A percentile compares a stretch with the other conserved stretches of the same genome.
These are phyloP conservation scores for Dyspetes luteomarginatus DNA, from an alignment of 2,888 invertebrate species.

Conservation along the genomic window DNA sequence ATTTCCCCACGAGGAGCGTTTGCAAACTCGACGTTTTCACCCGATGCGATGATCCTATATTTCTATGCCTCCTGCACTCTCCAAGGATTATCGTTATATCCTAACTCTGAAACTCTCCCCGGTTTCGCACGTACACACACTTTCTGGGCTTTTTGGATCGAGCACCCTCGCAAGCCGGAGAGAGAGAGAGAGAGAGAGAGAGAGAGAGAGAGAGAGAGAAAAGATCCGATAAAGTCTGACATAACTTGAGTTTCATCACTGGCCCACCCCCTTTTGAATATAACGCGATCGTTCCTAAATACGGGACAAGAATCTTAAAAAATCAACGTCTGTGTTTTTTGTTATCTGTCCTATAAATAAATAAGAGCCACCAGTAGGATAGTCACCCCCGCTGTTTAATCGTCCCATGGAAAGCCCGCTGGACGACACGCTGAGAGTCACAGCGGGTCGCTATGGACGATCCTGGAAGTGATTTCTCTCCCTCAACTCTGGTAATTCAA, in stretches of 20 bases:
- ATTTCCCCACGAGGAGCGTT: constrained; percentile 36
- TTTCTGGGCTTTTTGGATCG: background rate
- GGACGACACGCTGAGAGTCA: constrained; percentile 17
- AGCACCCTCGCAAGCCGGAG: background rate
- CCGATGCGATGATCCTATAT: constrained; percentile 58
- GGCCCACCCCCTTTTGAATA: background rate
- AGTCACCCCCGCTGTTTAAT: constrained; percentile 38
- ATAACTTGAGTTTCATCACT: background rate
- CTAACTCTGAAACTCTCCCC: constrained; percentile 81
- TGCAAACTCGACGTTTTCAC: constrained; percentile 66
- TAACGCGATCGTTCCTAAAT: background rate
- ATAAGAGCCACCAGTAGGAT: constrained; percentile 12
- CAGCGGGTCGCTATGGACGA: constrained; percentile 15
- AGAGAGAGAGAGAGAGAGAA: too few relatives aligned
- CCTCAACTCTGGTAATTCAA: too few relatives aligned
- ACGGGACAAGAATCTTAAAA: constrained; percentile 18
- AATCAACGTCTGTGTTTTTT: background rate
- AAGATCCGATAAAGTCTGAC: constrained; percentile 2
- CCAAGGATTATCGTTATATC: constrained; percentile 66
- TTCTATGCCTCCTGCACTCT: constrained; percentile 28
- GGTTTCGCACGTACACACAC: constrained; percentile 78
- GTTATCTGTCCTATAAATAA: background rate
- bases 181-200: too few relatives aligned
- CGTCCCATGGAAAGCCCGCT: constrained; percentile 29
- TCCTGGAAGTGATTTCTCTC: constrained; percentile 13